Evolutionary conservation across 1,140 invertebrate species (phyloP).

Genomic region (Meloidogyne floridensis): DNA sequence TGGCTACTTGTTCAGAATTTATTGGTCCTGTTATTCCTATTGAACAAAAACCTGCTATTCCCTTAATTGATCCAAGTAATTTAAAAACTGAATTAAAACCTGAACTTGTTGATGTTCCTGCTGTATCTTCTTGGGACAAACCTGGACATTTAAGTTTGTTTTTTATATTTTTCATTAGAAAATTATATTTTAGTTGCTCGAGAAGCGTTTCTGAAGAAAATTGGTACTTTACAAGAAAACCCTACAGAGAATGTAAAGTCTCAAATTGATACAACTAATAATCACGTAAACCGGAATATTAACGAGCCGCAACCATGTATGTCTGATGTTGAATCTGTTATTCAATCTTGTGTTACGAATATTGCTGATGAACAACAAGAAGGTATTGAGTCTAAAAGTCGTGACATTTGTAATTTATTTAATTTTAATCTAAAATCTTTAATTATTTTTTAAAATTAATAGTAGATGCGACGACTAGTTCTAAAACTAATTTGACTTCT

Average conservation of each 20-base stretch:
- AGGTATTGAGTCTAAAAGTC: background rate
- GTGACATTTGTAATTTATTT: background rate
- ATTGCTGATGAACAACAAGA: background rate
- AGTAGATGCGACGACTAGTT: too few relatives aligned
- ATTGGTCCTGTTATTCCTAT: conserved; percentile 16
- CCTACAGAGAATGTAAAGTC: background rate
- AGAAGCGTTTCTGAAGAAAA: conserved; percentile 16
- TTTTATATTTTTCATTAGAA: background rate
- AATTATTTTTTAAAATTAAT: too few relatives aligned
- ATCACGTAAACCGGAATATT: background rate
- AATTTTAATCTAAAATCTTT: too few relatives aligned
- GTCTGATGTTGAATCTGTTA: background rate
- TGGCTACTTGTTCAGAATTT: conserved; percentile 8
- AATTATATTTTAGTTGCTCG: conserved; percentile 23
- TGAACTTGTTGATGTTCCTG: conserved; percentile 7
- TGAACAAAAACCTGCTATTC: background rate
- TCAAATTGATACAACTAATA: background rate
- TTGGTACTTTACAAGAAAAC: background rate
- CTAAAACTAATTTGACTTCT: too few relatives aligned
- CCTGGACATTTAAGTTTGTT: conserved; percentile 24
- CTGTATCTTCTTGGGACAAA: conserved; percentile 27
- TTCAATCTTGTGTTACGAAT: background rate
- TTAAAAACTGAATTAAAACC: conserved; percentile 12
- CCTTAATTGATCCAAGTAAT: conserved; percentile 6
- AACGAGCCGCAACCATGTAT: background rate